Evolutionary conservation across 1,140 invertebrate species (phyloP).

Genomic region (Cherax quadricarinatus): DNA sequence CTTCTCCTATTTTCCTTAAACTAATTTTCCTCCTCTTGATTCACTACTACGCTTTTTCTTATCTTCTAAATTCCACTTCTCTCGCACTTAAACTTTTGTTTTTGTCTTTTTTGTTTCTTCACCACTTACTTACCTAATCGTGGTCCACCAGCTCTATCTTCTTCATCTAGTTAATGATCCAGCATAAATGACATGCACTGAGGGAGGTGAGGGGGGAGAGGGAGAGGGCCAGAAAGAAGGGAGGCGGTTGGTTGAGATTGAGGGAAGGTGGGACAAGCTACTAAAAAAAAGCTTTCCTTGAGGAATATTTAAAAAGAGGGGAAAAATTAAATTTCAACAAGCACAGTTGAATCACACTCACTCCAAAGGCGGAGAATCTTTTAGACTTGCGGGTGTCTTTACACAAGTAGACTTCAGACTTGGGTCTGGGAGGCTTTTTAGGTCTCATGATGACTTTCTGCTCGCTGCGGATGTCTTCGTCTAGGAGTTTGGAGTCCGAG

Average conservation of each 20-base stretch:
- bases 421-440: constrained; percentile 90
- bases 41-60: background rate
- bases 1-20: background rate
- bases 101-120: background rate
- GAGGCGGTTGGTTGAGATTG: no score
- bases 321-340: background rate
- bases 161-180: no score
- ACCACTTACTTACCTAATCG: background rate
- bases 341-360: constrained; percentile 78
- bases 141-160: background rate
- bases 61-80: background rate
- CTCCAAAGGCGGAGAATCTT: constrained; percentile 93
- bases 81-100: background rate
- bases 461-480: constrained; percentile 89
- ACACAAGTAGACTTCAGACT: constrained; percentile 91
- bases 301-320: no score
- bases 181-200: no score
- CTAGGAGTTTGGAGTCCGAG: constrained; percentile 91
- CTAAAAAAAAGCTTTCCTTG: no score
- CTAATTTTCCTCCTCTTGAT: background rate
- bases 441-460: constrained; percentile 89
- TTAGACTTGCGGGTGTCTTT: constrained; percentile 83
- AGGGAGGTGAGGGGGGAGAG: no score
- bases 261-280: no score
- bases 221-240: no score